These are phyloP conservation scores for Maconellicoccus hirsutus DNA, from an alignment of 1,140 invertebrate species.

Conservation along the genomic window DNA sequence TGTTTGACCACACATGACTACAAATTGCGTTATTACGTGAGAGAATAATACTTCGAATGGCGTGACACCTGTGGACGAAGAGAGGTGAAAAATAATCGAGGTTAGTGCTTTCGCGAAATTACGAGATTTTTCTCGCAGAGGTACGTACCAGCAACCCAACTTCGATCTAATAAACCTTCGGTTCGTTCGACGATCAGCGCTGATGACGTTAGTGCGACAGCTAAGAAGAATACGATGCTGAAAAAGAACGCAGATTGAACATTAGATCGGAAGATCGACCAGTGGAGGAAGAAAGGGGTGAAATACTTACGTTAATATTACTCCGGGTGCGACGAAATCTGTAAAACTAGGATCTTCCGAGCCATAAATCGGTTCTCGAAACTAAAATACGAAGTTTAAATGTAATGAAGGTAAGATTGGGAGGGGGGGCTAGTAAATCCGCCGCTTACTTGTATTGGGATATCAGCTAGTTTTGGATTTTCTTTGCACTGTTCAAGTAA, in stretches of 20 bases:
- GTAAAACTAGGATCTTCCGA: constrained; percentile 73
- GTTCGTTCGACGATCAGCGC: constrained; percentile 78
- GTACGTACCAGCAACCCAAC: constrained; percentile 63
- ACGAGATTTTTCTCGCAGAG: constrained; percentile 17
- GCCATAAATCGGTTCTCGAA: constrained; percentile 76
- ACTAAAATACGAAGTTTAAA: constrained; percentile 39
- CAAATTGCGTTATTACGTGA: constrained; percentile 75
- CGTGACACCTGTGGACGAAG: constrained; percentile 35
- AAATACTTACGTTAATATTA: constrained; percentile 69
- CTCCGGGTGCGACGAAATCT: constrained; percentile 86
- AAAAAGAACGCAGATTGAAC: constrained; percentile 32
- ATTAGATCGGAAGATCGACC: too few relatives aligned
- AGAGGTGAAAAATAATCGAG: not conserved
- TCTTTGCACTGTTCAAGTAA: constrained; percentile 56
- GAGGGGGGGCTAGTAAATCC: not conserved
- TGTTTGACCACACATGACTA: constrained; percentile 76
- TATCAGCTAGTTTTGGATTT: constrained; percentile 65
- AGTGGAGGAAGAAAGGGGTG: not conserved
- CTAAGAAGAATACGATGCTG: constrained; percentile 89
- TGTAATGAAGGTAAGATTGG: too few relatives aligned
- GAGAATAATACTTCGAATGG: constrained; percentile 63
- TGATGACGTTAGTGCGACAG: constrained; percentile 81
- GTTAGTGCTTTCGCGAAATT: too few relatives aligned
- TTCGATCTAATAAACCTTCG: constrained; percentile 79
- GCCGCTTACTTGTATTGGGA: constrained; percentile 58